Conservation (phyloP, 2,113 vertebrate species). For the Circaetus cinerascens region DNA sequence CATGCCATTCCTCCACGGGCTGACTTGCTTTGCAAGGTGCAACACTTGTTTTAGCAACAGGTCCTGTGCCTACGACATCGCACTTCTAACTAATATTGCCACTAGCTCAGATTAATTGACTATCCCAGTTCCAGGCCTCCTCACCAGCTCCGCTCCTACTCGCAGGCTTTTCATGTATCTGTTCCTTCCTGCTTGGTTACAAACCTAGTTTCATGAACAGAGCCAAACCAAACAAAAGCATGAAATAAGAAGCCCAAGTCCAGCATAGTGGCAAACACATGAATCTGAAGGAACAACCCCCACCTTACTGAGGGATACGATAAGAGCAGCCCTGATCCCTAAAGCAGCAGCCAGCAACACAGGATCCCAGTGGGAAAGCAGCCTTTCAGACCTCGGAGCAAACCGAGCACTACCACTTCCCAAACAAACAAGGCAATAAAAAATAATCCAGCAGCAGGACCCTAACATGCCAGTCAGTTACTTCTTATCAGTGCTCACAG, state of each 20-base stretch:
- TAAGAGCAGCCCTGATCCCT: neutral
- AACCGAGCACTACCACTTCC: neutral
- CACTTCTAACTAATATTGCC: neutral
- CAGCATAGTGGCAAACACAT: neutral
- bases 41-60: neutral
- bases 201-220: neutral
- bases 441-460: neutral
- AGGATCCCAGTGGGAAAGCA: neutral
- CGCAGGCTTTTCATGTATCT: neutral
- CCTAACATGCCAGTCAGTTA: neutral
- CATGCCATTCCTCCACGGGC: neutral
- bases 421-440: slow-evolving; percentile 21
- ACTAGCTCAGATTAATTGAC: neutral
- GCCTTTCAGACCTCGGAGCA: neutral
- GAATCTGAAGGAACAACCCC: neutral
- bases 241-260: neutral
- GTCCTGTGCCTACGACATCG: neutral
- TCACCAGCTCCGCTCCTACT: neutral
- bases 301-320: neutral
- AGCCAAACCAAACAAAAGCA: neutral
- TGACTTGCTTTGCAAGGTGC: neutral
- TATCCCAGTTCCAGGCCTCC: neutral
- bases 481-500: neutral
- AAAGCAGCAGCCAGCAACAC: neutral
- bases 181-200: neutral